phyloP scores from a whole-genome alignment of 2,888 invertebrate genomes.

The Oscheius myriophilus region DNA sequence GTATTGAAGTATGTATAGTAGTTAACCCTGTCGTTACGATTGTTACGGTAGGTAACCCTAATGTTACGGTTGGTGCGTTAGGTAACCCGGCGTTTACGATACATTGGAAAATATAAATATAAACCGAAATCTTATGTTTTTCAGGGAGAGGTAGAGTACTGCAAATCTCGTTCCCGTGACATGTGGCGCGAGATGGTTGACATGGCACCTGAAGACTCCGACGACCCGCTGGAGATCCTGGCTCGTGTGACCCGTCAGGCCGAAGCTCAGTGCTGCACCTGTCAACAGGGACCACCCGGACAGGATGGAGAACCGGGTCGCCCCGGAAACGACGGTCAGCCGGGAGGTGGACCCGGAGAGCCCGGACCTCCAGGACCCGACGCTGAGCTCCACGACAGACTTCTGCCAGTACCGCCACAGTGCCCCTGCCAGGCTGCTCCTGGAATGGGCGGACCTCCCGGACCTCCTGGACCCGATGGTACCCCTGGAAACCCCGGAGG shows the following conservation, averaged over 20 bases:
- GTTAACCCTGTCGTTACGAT: too few species aligned
- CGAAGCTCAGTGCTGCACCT: slow-evolving; percentile 68
- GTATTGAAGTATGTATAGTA: too few species aligned
- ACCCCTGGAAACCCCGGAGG: slow-evolving; percentile 63
- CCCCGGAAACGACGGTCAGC: slow-evolving; percentile 59
- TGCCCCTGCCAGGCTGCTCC: slow-evolving; percentile 65
- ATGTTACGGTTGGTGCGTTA: too few species aligned
- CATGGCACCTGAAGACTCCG: slow-evolving; percentile 59
- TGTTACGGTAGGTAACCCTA: too few species aligned
- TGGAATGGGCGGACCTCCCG: slow-evolving; percentile 81
- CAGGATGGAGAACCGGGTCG: slow-evolving; percentile 62
- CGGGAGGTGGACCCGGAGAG: slow-evolving; percentile 65
- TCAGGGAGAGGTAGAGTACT: slow-evolving; percentile 69
- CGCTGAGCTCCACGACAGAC: slow-evolving; percentile 67
- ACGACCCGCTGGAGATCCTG: slow-evolving; percentile 57
- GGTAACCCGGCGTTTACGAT: too few species aligned
- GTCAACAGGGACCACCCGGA: slow-evolving; percentile 64
- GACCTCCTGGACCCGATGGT: slow-evolving; percentile 63
- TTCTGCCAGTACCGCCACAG: slow-evolving; percentile 69
- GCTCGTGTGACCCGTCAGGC: slow-evolving; percentile 65
- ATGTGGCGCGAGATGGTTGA: slow-evolving; percentile 70
- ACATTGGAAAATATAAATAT: not conserved
- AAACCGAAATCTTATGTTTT: not conserved
- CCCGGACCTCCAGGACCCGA: slow-evolving; percentile 67
- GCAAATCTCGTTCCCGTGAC: slow-evolving; percentile 66